Conservation (phyloP, 2,888 invertebrate genomes). For the Helicoverpa assulta region DNA sequence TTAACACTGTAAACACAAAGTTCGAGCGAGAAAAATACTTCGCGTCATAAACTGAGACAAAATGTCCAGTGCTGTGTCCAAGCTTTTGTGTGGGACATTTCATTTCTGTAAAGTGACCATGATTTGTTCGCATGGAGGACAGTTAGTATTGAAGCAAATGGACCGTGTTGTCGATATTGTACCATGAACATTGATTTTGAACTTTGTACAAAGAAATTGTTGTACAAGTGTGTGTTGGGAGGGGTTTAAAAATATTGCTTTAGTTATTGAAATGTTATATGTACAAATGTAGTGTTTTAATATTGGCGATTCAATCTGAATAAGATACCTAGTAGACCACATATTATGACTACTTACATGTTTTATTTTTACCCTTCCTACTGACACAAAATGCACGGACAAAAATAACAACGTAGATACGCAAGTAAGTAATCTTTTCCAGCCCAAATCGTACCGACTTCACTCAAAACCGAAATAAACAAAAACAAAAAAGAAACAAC, state of each 20-base stretch:
- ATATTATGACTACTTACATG: too few relatives aligned
- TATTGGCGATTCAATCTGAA: slow-evolving; percentile 8
- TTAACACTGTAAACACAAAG: slow-evolving; percentile 40
- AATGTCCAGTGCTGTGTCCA: slow-evolving; percentile 46
- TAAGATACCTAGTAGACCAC: too few relatives aligned
- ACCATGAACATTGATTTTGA: slow-evolving; percentile 37
- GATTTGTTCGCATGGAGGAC: slow-evolving; percentile 53
- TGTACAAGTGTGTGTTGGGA: slow-evolving; percentile 6
- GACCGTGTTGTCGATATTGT: slow-evolving; percentile 30
- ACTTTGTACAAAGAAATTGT: slow-evolving; percentile 10
- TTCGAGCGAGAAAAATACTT: slow-evolving; percentile 50
- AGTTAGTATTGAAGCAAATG: slow-evolving; percentile 40
- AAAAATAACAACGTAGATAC: too few relatives aligned
- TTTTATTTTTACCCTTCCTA: too few relatives aligned
- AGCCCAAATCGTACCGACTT: not conserved
- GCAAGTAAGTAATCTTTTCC: not conserved
- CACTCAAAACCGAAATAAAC: not conserved
- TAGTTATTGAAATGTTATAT: not conserved
- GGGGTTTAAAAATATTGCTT: not conserved
- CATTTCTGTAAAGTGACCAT: slow-evolving; percentile 59
- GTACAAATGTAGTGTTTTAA: not conserved
- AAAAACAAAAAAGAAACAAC: slow-evolving; percentile 15
- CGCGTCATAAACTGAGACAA: slow-evolving; percentile 52
- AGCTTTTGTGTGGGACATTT: slow-evolving; percentile 54
- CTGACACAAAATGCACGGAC: too few relatives aligned